Base-by-base conservation (phyloP, 2,888 invertebrate genomes). In the Eucera pruinosa region DNA sequence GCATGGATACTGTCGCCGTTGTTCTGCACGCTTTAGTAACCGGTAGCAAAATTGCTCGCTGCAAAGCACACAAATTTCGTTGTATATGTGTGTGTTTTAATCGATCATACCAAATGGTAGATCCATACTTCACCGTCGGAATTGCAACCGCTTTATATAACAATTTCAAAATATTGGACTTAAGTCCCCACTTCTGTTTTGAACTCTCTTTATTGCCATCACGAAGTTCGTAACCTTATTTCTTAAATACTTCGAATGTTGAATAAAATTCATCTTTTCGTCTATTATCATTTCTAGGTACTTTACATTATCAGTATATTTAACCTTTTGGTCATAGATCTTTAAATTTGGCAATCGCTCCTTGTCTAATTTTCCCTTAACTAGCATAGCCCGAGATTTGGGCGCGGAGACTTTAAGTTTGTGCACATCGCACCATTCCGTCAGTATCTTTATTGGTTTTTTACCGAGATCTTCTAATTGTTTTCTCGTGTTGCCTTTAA, bases 161-260 rank as follows among this genome's bases (percentile, higher is more conserved):
- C 0, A 45, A 36, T 13, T 2, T 15, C 18, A 65, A 0, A 2
- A 30, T 41, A 0, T 15, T 4, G 2, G 18, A 4, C 13, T 74
- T 74, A 1, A 72, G 13, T 18, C 71, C 76, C 66, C 71, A 76
- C 13, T 76, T 23, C 15, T 48, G 55, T 18, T 47, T 58, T 1
- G 67, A 36, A 54, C 1, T 43, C 67, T 41, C 15, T 23, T 71
- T 13, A 71, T 45, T 0, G 41, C 7, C 47, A 48, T 47, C 20
- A 50, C 23, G 25, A 66, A 58, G 0, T 65, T 55, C 0, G 5
- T 55, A 4, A 64, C 6, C 33, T 62, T 69, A 0, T 57, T 30
- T 13, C 69, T 2, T 2, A 62, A 2, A 9, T 45, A 18, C 18
- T 52, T 52, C 0, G 20, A 47, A 39, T 74, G 74, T 9, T 13